Evolutionary conservation across 2,113 vertebrate species (phyloP).

Genomic region (Coracopsis vasa): DNA sequence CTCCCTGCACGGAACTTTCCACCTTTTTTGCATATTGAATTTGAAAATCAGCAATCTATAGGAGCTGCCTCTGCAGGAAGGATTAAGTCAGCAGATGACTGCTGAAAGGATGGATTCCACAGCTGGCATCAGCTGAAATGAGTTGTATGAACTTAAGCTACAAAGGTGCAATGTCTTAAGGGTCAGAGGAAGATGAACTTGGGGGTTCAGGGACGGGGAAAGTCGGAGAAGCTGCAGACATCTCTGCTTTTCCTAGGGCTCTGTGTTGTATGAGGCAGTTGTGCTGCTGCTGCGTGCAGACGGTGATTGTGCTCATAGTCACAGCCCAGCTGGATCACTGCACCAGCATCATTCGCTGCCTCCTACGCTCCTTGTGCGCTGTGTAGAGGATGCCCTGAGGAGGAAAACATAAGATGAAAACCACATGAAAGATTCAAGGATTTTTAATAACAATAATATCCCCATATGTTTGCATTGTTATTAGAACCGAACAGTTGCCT

Average conservation of each 20-base stretch:
- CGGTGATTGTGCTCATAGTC: not conserved
- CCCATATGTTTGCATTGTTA: not conserved
- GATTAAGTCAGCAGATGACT: not conserved
- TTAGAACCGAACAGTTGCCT: not conserved
- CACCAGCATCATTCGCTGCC: not conserved
- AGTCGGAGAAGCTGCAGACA: not conserved
- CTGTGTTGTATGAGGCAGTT: not conserved
- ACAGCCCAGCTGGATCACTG: not conserved
- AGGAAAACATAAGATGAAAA: not conserved
- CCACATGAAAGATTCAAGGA: constrained; percentile 40
- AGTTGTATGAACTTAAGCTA: not conserved
- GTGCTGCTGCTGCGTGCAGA: not conserved
- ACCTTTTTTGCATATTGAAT: not conserved
- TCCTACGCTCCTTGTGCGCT: not conserved
- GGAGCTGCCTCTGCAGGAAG: not conserved
- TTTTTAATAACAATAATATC: not conserved
- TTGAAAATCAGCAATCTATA: accelerated
- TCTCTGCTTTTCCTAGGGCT: accelerated
- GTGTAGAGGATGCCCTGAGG: not conserved
- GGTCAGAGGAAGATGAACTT: not conserved
- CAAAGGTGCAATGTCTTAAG: not conserved
- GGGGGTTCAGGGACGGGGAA: not conserved
- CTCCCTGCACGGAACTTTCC: not conserved
- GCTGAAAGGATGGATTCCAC: not conserved
- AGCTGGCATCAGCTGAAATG: not conserved